These are phyloP conservation scores for Muraenolepis orangiensis DNA, from an alignment of 2,797 vertebrate species.

Conservation along the genomic window DNA sequence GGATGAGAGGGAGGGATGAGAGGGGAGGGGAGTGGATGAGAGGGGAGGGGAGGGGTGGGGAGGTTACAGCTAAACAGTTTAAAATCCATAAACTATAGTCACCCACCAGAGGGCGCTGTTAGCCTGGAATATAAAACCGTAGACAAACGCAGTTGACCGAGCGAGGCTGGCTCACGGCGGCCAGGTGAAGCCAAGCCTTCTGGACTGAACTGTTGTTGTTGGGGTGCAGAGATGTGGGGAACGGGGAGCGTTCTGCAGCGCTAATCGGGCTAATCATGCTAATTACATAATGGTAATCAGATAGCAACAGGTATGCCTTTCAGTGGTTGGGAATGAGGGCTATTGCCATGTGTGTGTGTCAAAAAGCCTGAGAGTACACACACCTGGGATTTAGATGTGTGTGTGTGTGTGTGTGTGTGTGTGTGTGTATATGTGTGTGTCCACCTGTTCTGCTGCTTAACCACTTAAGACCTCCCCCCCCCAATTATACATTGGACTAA, in stretches of 20 bases:
- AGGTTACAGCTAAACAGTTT: neutral
- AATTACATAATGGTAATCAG: neutral
- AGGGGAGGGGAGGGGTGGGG: no score
- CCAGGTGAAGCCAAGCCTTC: neutral
- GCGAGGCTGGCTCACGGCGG: neutral
- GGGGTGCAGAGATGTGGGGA: neutral
- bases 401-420: neutral
- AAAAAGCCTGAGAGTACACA: neutral
- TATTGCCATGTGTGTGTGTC: neutral
- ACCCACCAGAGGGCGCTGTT: neutral
- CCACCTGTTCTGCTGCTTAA: conserved; percentile 44
- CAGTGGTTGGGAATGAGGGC: neutral
- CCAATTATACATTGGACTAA: conserved; percentile 21
- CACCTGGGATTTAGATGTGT: neutral
- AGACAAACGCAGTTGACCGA: neutral
- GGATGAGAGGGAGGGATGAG: no score
- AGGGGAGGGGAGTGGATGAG: no score
- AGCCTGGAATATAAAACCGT: neutral
- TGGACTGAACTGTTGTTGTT: neutral
- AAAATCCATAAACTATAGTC: neutral
- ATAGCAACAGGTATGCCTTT: neutral
- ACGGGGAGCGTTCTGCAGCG: no score
- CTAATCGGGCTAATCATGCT: neutral
- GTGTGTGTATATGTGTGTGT: conserved; percentile 4
- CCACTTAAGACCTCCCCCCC: conserved; percentile 7